Evolutionary conservation across 30 jellyfish, hydroid and myxozoan species (phyloP), one percentile per base, ranked within the genome.

Genomic region (Aurelia aurita complex sp. Pacific): DNA sequence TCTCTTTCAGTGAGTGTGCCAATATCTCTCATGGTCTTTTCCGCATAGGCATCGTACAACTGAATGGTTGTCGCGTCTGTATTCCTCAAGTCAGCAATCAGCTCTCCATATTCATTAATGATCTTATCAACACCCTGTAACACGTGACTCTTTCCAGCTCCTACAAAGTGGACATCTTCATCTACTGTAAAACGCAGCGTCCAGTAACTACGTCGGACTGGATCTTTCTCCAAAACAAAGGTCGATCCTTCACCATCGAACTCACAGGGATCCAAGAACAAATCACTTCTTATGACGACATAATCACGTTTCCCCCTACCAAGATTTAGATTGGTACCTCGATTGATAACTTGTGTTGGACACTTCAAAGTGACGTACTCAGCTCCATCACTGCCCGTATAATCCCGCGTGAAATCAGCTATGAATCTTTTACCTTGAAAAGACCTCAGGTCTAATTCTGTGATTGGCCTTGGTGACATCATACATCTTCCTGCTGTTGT

Each of bases 231-330:
- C 74, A 50, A 19, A 15, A 75, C 23, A 5, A 55, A 12, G 23
- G 73, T 53, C 8, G 34, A 43, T 0, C 50, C 68, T 13, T 75
- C 74, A 0, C 85, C 85, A 18, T 75, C 74, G 33, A 75, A 42
- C 19, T 62, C 74, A 53, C 85, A 75, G 16, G 85, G 85, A 17
- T 43, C 57, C 74, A 75, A 18, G 60, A 75, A 75, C 76, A 75
- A 11, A 4, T 75, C 85, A 34, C 85, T 55, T 32, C 85, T 17
- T 2, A 75, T 10, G 16, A 75, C 74, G 36, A 75, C 74, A 52
- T 43, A 53, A 29, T 75, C 74, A 10, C 74, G 23, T 7, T 2
- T 8, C 4, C 74, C 74, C 2, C 85, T 13, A 17, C 59, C 60
- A 38, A 75, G 74, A 51, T 71, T 42, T 1, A 71, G 40, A 7